Conservation (phyloP, 2,113 vertebrate species). For the Elanus axillaris region DNA sequence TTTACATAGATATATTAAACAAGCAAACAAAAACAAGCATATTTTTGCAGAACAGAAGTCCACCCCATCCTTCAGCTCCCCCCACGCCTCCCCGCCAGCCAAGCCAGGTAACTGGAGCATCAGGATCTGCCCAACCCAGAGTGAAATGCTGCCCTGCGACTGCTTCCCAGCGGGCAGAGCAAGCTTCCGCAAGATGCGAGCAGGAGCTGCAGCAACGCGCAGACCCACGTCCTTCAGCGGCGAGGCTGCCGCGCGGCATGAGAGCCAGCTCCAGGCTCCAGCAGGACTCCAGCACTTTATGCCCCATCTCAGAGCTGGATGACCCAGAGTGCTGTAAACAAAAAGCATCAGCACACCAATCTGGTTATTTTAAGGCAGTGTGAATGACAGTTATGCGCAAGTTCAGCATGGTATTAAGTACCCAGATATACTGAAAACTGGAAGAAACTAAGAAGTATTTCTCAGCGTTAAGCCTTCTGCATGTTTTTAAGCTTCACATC, state of each 20-base stretch:
- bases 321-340: neutral
- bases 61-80: neutral
- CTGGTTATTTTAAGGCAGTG: neutral
- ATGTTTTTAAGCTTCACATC: rapidly evolving
- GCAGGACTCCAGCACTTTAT: neutral
- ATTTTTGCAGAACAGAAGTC: neutral
- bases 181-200: rapidly evolving
- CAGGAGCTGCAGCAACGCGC: rapidly evolving
- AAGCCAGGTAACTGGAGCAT: neutral
- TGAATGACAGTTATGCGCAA: neutral
- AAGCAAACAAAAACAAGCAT: too few species aligned
- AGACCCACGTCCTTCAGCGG: rapidly evolving
- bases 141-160: rapidly evolving
- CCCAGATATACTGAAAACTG: rapidly evolving
- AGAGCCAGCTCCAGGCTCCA: rapidly evolving
- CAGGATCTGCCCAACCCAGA: rapidly evolving
- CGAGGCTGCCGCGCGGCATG: rapidly evolving
- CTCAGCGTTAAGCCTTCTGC: neutral
- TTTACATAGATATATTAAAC: neutral
- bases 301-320: rapidly evolving
- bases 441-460: neutral
- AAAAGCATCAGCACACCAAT: neutral
- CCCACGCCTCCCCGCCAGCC: rapidly evolving
- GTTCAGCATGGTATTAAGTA: neutral
- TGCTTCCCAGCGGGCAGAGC: neutral